Evolutionary conservation across 1,140 invertebrate species (phyloP).

Genomic region (Apis mellifera): Amel_HAv3.1 CM009944.2:7117501-7118000

Average conservation of each 20-base stretch:
- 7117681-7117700: slow-evolving; percentile 48
- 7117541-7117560: background rate
- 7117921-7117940: slow-evolving; percentile 64
- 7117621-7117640: background rate
- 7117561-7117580: background rate
- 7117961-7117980: background rate
- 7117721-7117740: slow-evolving; percentile 29
- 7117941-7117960: slow-evolving; percentile 63
- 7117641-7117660: background rate
- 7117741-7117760: slow-evolving; percentile 45
- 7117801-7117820: slow-evolving; percentile 55
- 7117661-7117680: slow-evolving; percentile 15
- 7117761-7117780: slow-evolving; percentile 42
- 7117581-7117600: slow-evolving; percentile 8
- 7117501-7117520: background rate
- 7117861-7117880: background rate
- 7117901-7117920: slow-evolving; percentile 71
- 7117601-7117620: too few relatives aligned
- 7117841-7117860: slow-evolving; percentile 35
- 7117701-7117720: slow-evolving; percentile 34
- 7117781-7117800: slow-evolving; percentile 23
- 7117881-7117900: slow-evolving; percentile 27
- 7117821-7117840: background rate
- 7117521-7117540: background rate
- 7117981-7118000: slow-evolving; percentile 32